Evolutionary conservation across 2,113 vertebrate genomes (phyloP), one percentile per base, ranked within the genome.

Genomic region (Gadus chalcogrammus): DNA sequence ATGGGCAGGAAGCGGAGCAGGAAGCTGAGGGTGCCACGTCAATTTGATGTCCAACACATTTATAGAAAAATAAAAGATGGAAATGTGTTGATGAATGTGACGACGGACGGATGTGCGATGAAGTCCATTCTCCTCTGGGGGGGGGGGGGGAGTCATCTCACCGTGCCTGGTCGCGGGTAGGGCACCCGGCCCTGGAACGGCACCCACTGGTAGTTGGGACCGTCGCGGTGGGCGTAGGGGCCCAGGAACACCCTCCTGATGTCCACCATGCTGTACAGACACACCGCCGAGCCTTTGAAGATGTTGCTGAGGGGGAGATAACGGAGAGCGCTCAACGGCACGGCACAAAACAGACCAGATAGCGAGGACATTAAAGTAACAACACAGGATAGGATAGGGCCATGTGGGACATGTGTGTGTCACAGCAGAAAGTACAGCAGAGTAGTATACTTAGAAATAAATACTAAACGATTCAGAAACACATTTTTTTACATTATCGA

Each of bases 151-250:
- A 48, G 42, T 48, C 42, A 13, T 48, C 96, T 97, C 82, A 99
- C 97, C 65, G 97, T 99, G 89, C 97, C 97, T 12, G 97, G 97
- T 1, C 97, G 92, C 61, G 97, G 97, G 64, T 99, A 99, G 0
- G 97, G 97, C 28, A 99, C 97, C 65, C 97, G 90, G 27, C 97
- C 96, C 80, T 98, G 95, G 81, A 91, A 99, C 13, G 97, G 95
- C 24, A 97, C 95, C 97, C 97, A 99, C 72, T 99, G 97, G 71
- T 98, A 99, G 86, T 95, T 98, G 1, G 96, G 97, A 5, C 97
- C 97, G 56, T 99, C 97, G 81, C 97, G 89, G 72, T 99, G 97
- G 48, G 97, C 95, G 0, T 97, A 99, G 1, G 97, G 96, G 24
- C 97, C 97, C 20, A 99, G 90, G 75, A 99, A 99, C 0, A 98